Base-by-base conservation (phyloP, 2,113 vertebrate species). In the Lutjanus erythropterus region DNA sequence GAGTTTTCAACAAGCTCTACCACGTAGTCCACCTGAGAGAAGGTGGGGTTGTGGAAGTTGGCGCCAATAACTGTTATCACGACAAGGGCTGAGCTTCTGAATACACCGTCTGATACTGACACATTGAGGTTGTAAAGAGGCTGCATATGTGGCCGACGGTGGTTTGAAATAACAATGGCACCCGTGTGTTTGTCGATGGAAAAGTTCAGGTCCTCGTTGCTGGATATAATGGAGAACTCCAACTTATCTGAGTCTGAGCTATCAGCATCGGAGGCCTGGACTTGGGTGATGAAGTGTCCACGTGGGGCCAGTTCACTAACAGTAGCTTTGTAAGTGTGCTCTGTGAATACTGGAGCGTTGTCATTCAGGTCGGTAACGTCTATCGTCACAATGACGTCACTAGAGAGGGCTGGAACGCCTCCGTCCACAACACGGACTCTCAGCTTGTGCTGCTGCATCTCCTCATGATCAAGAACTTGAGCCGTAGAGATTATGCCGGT, bases 31-130 rank as follows among this genome's bases (percentile, higher is more conserved):
- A 86, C 91, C 91, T 98, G 98, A 83, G 92, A 92, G 82, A 99
- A 99, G 65, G 94, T 86, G 37, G 98, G 98, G 71, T 92, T 97
- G 91, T 98, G 96, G 87, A 98, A 95, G 85, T 99, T 99, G 69
- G 97, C 96, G 41, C 96, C 95, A n/a, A 93, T 94, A 59, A 99
- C 95, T 21, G 89, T 93, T 27, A 99, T 37, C 0, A 86, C 92
- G 60, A 99, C 96, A 53, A 95, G 92, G 39, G 97, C 95, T 9
- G 96, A 96, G 90, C 95, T 97, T 88, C 97, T 96, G 86, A 99
- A 99, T 9, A 99, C 98, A 0, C 98, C 97, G 80, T 99, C 98
- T 0, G 97, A 98, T 55, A 98, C 97, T 0, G 97, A 97, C 4
- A 99, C 59, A 0, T 95, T 97, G 25, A 99, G 96, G 68, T 91